Evolutionary conservation across 2,888 invertebrate species (phyloP), one percentile per base, ranked within the genome.

Genomic region (Tenodera sinensis): DNA sequence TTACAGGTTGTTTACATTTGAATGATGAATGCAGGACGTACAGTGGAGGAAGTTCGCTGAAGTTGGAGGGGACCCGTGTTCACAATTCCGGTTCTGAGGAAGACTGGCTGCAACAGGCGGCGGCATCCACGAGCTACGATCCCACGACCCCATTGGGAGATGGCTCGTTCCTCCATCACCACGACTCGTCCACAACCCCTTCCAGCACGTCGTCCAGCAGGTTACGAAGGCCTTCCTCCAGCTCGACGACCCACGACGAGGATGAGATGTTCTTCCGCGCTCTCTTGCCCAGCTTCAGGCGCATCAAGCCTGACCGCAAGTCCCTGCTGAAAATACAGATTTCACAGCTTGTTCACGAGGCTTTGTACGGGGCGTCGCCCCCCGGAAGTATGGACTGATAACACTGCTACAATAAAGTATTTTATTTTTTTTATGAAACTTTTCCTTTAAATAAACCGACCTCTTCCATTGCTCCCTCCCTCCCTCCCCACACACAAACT

Each of bases 301-400:
- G 85, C 85, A 27, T 85, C 30, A 34, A 34, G 12, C 85, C 85
- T 9, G 84, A 81, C 87, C 85, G 89, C 82, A 90, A 83, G 89
- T 90, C 89, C 84, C 89, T 88, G 83, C n/a, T 88, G 28, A 28
- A 34, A 28, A 34, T 83, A n/a, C 85, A 47, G 14, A 85, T 85
- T 12, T 34, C 85, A 1, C 85, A 85, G 42, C 42, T 85, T 15
- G 85, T 83, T 12, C 83, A 87, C 71, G 28, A 71, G 54, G 54
- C 54, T 3, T 4, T 71, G 20, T 71, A 71, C 20, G 54, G 54
- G 3, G 3, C 54, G 0, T 71, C 54, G 54, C 54, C 54, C 14
- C 54, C 54, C 4, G 54, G 20, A 71, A 71, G 3, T 71, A 71
- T 71, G 54, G 54, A 71, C 54, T 71, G 54, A 71, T 15, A 15